Evolutionary conservation across 2,797 vertebrate genomes (phyloP).

Genomic region (Rhyacichthys aspro): DNA sequence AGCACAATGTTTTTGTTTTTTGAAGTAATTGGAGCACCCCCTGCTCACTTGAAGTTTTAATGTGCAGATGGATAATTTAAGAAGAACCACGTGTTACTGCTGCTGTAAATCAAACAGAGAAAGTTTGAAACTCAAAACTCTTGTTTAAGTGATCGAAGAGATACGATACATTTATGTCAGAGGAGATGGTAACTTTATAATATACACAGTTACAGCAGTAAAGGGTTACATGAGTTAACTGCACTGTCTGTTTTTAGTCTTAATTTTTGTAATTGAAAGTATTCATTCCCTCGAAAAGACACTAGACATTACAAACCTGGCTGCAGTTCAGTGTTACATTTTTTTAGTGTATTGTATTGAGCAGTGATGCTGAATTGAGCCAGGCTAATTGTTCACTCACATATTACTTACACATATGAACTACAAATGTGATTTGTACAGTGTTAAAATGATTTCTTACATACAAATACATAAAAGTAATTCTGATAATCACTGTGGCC

Average conservation of each 20-base stretch:
- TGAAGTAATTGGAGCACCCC: conserved; percentile 27
- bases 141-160: conserved; percentile 2
- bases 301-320: conserved; percentile 16
- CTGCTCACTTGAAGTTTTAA: conserved; percentile 36
- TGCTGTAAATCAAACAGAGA: conserved; percentile 32
- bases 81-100: conserved; percentile 25
- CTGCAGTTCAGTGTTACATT: neutral
- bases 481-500: conserved; percentile 50
- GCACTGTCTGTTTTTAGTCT: too few relatives aligned
- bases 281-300: conserved; percentile 46
- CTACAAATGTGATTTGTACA: conserved; percentile 48
- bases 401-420: neutral
- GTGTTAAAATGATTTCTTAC: conserved; percentile 45
- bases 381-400: conserved; percentile 5
- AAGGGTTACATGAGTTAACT: conserved; percentile 17
- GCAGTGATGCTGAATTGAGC: conserved; percentile 22
- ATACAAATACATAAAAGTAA: too few relatives aligned
- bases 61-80: conserved; percentile 9
- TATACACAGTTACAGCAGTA: conserved; percentile 6
- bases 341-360: conserved; percentile 7
- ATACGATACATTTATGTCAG: neutral
- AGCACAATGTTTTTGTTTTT: conserved; percentile 43
- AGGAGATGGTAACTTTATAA: conserved; percentile 13
- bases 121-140: conserved; percentile 21
- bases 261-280: too few relatives aligned